Percentiles rank a stretch among this genome's conserved stretches.
These are phyloP conservation scores for Apodemus sylvaticus DNA, from an alignment of 2,113 vertebrate species.

Conservation along the genomic window DNA sequence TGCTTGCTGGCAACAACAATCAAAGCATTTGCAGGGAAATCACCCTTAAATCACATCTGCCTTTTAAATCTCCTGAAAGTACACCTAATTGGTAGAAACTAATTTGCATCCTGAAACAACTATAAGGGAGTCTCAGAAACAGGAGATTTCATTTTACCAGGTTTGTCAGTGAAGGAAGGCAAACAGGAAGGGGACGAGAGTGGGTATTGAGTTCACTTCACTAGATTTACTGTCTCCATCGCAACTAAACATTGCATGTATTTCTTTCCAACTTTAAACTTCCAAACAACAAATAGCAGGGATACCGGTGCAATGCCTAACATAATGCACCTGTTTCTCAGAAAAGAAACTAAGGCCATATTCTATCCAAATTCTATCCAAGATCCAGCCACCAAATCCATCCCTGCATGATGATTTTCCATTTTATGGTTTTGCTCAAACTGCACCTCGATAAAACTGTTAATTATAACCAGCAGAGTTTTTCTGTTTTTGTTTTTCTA, in stretches of 20 bases:
- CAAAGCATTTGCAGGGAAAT: constrained; percentile 46
- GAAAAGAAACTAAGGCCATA: not conserved
- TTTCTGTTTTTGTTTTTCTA: not conserved
- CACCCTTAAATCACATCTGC: constrained; percentile 37
- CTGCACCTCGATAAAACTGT: constrained; percentile 13
- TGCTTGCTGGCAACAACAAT: not conserved
- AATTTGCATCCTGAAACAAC: constrained; percentile 51
- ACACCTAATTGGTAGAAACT: constrained; percentile 33
- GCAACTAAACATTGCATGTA: not conserved
- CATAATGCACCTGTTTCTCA: constrained; percentile 8
- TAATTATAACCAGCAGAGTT: not conserved
- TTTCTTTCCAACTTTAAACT: constrained; percentile 31
- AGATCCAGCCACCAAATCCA: not conserved
- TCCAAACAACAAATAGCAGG: constrained; percentile 14
- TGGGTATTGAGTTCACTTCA: not conserved
- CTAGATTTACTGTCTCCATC: constrained; percentile 6
- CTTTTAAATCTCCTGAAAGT: constrained; percentile 50
- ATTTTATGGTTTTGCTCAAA: not conserved
- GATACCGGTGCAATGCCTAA: not conserved
- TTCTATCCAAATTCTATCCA: not conserved
- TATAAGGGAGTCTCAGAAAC: constrained; percentile 24
- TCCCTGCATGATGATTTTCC: not conserved
- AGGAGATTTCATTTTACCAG: not conserved
- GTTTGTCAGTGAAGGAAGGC: not conserved
- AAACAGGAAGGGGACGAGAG: not conserved